Evolutionary conservation across 2,888 invertebrate species (phyloP), one percentile per base, ranked within the genome.

Genomic region (Caradrina clavipalpis): DNA sequence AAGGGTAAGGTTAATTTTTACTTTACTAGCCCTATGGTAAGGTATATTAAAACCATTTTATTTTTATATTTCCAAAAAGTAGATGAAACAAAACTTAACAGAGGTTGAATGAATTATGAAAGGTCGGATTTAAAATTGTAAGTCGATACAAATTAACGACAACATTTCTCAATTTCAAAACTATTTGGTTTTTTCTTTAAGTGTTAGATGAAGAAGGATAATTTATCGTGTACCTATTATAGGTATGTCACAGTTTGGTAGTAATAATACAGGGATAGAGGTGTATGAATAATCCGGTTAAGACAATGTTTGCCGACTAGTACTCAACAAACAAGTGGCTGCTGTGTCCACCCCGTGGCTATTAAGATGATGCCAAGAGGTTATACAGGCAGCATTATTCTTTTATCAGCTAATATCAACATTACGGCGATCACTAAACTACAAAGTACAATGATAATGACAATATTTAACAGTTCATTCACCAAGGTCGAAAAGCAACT

Each of bases 101-200:
- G 35, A 11, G n/a, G 56, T 76, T 51, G 47, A 1, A 62, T 26
- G 31, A 39, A 73, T 73, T 31, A 55, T 51, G 26, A 26, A 17
- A 22, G 31, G 55, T 55, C 45, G 17, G 54, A 71, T 78, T 72
- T 69, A 55, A 74, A 73, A 73, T 19, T 54, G 63, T 26, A 73
- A 47, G 73, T 78, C 55, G 54, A 47, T 63, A 47, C 73, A 78
- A 64, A 31, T 78, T 26, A 26, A 26, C 26, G 26, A 26, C 26
- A 26, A 26, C 26, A 26, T 26, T 26, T 26, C 4, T 26, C 2
- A 26, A 26, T 26, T 26, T 26, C 63, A 54, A n/a, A n/a, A 47
- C 54, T 35, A 35, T 7, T 35, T 8, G 35, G 8, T 35, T 8
- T 35, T 35, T 8, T 8, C 8, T 35, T 35, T 8, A 26, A 8